phyloP scores from a whole-genome alignment of 2,113 vertebrate species.

The Alaudala cheleensis region DNA sequence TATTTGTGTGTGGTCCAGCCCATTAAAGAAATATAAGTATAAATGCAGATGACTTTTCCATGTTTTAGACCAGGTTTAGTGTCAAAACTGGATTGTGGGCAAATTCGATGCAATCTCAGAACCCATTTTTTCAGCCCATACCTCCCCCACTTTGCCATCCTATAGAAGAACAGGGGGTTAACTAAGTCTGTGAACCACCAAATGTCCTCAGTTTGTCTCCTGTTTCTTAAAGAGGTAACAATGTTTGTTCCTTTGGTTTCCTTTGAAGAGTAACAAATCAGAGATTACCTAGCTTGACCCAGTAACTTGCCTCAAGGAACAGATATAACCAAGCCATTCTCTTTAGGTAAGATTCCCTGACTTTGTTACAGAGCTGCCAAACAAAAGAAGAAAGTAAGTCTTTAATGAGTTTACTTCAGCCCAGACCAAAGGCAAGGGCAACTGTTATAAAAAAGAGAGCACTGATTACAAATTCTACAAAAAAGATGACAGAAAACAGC shows the following conservation, averaged over 20 bases:
- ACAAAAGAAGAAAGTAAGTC: not conserved
- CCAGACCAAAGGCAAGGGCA: not conserved
- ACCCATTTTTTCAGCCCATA: not conserved
- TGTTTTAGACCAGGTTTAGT: not conserved
- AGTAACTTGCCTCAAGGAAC: not conserved
- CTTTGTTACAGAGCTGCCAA: not conserved
- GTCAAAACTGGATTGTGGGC: not conserved
- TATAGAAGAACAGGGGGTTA: not conserved
- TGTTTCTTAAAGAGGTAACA: not conserved
- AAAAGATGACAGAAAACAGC: not conserved
- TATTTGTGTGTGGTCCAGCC: not conserved
- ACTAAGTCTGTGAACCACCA: not conserved
- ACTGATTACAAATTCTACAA: not conserved
- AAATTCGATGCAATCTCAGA: not conserved
- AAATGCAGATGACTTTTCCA: not conserved
- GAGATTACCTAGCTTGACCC: not conserved
- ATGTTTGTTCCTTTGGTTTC: not conserved
- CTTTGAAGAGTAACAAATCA: not conserved
- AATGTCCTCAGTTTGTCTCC: not conserved
- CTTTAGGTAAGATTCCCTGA: not conserved
- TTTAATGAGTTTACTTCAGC: not conserved
- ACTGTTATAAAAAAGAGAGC: not conserved
- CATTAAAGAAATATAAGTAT: not conserved
- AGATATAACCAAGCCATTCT: not conserved
- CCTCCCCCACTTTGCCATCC: not conserved